These are phyloP conservation scores for Oreochromis mossambicus DNA, from an alignment of 2,797 vertebrate genomes.

Conservation along the genomic window DNA sequence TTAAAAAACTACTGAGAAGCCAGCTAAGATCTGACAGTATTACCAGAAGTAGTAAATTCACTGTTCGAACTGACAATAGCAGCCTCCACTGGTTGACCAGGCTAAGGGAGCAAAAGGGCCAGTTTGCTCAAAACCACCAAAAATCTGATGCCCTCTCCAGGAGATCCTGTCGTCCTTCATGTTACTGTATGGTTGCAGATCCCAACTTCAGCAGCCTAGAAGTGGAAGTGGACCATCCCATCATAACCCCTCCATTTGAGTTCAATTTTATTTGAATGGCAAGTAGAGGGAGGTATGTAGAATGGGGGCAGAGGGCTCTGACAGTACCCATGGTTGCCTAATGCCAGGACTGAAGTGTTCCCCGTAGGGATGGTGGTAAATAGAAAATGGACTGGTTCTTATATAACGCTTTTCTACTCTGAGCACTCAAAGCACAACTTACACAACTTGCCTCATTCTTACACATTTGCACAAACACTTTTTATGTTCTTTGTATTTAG, in stretches of 20 bases:
- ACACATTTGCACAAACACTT: background rate
- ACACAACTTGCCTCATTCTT: background rate
- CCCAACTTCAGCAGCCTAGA: rapidly evolving
- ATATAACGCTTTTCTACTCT: background rate
- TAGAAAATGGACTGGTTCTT: background rate
- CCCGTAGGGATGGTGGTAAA: background rate
- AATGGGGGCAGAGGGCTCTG: background rate
- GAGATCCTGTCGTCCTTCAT: background rate
- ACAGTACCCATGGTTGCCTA: background rate
- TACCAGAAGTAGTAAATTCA: background rate
- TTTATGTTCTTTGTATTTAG: background rate
- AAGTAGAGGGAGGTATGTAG: background rate
- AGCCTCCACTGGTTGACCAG: background rate
- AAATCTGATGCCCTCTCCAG: background rate
- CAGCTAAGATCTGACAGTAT: background rate
- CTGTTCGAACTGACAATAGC: background rate
- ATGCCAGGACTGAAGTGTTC: background rate
- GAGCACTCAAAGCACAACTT: background rate
- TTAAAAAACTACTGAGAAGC: background rate
- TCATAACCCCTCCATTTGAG: background rate
- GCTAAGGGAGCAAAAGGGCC: background rate
- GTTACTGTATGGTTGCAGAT: background rate
- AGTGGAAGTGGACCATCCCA: background rate
- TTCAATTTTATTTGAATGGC: rapidly evolving
- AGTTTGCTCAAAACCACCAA: background rate